phyloP scores from a whole-genome alignment of 37 sponge, comb jelly and placozoan species.

The Dysidea cf. avara region DNA sequence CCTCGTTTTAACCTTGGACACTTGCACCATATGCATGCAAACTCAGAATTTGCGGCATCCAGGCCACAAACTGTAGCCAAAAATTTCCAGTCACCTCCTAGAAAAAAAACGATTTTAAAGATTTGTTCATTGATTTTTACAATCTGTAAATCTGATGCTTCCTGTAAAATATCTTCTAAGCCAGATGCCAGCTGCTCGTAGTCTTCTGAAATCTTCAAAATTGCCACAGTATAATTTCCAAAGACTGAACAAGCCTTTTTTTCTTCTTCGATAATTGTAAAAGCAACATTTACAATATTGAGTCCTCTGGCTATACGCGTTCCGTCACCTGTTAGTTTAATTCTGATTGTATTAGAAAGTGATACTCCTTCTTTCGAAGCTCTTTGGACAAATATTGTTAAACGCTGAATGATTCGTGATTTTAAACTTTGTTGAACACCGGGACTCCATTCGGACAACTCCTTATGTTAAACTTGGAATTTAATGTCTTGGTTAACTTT shows the following conservation, averaged over 20 bases:
- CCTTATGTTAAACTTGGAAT: not conserved
- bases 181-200: constrained; percentile 10
- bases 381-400: not conserved
- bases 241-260: not conserved
- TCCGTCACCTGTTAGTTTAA: constrained; percentile 19
- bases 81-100: constrained; percentile 24
- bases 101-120: constrained; percentile 10
- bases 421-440: constrained; percentile 9
- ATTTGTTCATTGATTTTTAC: not conserved
- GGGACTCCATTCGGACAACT: not conserved
- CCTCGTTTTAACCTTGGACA: not conserved
- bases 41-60: constrained; percentile 8
- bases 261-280: constrained; percentile 5
- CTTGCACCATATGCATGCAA: constrained; percentile 18
- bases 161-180: not conserved
- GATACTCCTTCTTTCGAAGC: not conserved
- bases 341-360: not conserved
- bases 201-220: not conserved
- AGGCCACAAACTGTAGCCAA: constrained; percentile 4
- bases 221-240: constrained; percentile 14
- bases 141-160: not conserved
- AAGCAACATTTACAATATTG: constrained; percentile 10
- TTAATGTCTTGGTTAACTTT: not conserved
- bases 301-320: not conserved
- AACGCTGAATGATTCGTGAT: not conserved